phyloP scores from a whole-genome alignment of 1,140 invertebrate genomes.

The Drosophila ercepeae region DNA sequence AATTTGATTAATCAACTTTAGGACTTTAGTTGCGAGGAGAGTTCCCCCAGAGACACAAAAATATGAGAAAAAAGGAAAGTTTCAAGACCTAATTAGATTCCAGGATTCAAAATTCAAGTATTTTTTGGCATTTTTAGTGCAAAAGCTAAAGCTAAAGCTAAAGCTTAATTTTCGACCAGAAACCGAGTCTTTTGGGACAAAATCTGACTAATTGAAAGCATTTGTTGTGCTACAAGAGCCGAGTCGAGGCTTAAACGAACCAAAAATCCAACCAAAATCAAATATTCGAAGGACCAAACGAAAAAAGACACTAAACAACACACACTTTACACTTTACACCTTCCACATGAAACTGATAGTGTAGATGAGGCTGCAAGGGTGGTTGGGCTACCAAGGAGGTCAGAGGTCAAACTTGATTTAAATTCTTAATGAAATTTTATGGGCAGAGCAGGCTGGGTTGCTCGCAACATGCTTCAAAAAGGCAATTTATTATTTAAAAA shows the following conservation, averaged over 20 bases:
- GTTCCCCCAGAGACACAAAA: background rate
- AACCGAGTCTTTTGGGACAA: background rate
- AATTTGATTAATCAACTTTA: background rate
- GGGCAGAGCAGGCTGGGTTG: conserved; percentile 3
- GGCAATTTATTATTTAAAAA: conserved; percentile 71
- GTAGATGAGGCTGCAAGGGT: background rate
- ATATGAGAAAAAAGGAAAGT: background rate
- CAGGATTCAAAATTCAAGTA: background rate
- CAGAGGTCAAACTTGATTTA: conserved; percentile 58
- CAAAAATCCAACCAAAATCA: conserved; percentile 15
- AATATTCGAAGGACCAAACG: background rate
- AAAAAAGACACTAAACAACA: conserved; percentile 4
- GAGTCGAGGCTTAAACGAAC: background rate
- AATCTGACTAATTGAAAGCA: too few species aligned
- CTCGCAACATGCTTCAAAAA: conserved; percentile 47
- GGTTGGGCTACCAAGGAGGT: conserved; percentile 4
- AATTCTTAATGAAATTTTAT: conserved; percentile 65
- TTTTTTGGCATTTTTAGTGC: background rate
- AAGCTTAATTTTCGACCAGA: too few species aligned
- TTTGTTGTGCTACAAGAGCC: background rate
- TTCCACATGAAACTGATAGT: conserved; percentile 2
- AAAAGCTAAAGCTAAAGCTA: background rate
- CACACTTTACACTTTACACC: conserved; percentile 11
- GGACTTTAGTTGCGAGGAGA: background rate
- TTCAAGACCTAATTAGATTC: background rate